Base-by-base conservation (phyloP, 2,888 invertebrate genomes). In the Spilarctia lutea region DNA sequence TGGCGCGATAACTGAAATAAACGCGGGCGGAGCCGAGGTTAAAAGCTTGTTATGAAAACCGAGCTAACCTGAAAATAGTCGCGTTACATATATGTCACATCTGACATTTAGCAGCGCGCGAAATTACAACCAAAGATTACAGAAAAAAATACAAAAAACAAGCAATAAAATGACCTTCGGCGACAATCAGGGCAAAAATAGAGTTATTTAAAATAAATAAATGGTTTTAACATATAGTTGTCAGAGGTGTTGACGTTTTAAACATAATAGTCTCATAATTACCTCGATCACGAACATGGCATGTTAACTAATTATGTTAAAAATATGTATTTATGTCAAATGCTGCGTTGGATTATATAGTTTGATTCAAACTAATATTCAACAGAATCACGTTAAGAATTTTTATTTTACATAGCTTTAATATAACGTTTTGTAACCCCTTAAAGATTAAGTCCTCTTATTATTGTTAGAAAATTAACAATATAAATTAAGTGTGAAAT, bases 171-270 rank as follows among this genome's bases (percentile, higher is more conserved):
- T 56, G 52, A 56, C n/a, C 52, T 24, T n/a, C 24, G 52, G 11
- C 30, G 30, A 30, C 30, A 30, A 30, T 63, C 27, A 18, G 56
- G 13, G 13, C 30, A 16, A 16, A 27, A 27, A 30, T 30, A 30
- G 63, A 18, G 1, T 3, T 13, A 18, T 63, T 30, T 30, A 60
- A 27, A 27, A 56, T 35, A 65, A 65, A 35, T 18, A 65, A n/a
- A 3, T 39, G 24, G 13, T 66, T 39, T 35, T 65, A 65, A 30
- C 65, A 20, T 33, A 65, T 72, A 68, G 70, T 48, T 63, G 33
- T 66, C 48, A 30, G 20, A 52, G 65, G 75, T 75, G 84, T 74
- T 81, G 84, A 83, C 77, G 81, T 74, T 68, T 73, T 16, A 33
- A 75, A 75, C 65, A 56, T 52, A 7, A 71, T 35, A 35, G 65